A percentile compares a stretch with the other conserved stretches of the same genome.
These are phyloP conservation scores for rat (Rattus norvegicus) DNA, from an alignment of 2,113 vertebrate genomes.

Conservation along the genomic window GRCr8 NC_086022.1:160506001-160506500, in stretches of 20 bases:
- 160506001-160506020: slow-evolving; percentile 11
- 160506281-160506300: not conserved
- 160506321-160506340: not conserved
- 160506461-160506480: too few species aligned
- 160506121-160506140: not conserved
- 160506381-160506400: not conserved
- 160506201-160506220: not conserved
- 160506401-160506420: not conserved
- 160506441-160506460: not conserved
- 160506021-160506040: slow-evolving; percentile 41
- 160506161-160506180: not conserved
- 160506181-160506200: not conserved
- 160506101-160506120: not conserved
- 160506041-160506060: not conserved
- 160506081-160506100: not conserved
- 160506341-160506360: not conserved
- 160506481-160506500: too few species aligned
- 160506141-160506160: not conserved
- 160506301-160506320: not conserved
- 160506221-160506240: not conserved
- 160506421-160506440: not conserved
- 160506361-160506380: not conserved
- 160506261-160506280: not conserved
- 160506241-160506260: not conserved
- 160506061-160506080: not conserved